These are phyloP conservation scores for Agrotis clavis DNA, from an alignment of 2,888 invertebrate genomes.

Conservation along the genomic window DNA sequence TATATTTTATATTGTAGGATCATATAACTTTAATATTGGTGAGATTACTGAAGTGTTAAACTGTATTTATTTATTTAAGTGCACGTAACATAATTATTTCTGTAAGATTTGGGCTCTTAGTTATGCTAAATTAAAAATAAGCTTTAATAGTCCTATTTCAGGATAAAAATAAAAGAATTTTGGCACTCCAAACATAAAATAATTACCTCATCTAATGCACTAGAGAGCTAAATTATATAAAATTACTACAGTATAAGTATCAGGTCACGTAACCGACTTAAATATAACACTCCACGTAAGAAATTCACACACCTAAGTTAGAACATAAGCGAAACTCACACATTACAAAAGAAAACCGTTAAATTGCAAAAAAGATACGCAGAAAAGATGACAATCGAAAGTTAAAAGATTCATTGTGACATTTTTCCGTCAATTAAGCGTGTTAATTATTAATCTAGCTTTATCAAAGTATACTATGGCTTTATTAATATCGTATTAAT, in stretches of 20 bases:
- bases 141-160: too few species aligned
- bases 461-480: too few species aligned
- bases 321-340: constrained; percentile 61
- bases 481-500: constrained; percentile 27
- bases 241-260: constrained; percentile 12
- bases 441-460: constrained; percentile 4
- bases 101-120: constrained; percentile 34
- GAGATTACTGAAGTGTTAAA: constrained; percentile 36
- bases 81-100: constrained; percentile 10
- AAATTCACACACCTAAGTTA: constrained; percentile 55
- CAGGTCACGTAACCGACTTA: constrained; percentile 30
- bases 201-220: neutral
- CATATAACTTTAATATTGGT: constrained; percentile 29
- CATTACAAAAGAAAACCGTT: constrained; percentile 56
- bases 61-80: neutral
- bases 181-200: neutral
- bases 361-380: constrained; percentile 42
- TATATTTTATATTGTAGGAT: neutral
- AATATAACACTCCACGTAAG: constrained; percentile 33
- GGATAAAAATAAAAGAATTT: too few species aligned
- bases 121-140: neutral
- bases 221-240: constrained; percentile 2
- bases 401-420: constrained; percentile 39
- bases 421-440: constrained; percentile 32
- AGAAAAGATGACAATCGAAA: constrained; percentile 40